These are phyloP conservation scores for Trichogramma pretiosum DNA, from an alignment of 1,140 invertebrate genomes.

Conservation along the genomic window DNA sequence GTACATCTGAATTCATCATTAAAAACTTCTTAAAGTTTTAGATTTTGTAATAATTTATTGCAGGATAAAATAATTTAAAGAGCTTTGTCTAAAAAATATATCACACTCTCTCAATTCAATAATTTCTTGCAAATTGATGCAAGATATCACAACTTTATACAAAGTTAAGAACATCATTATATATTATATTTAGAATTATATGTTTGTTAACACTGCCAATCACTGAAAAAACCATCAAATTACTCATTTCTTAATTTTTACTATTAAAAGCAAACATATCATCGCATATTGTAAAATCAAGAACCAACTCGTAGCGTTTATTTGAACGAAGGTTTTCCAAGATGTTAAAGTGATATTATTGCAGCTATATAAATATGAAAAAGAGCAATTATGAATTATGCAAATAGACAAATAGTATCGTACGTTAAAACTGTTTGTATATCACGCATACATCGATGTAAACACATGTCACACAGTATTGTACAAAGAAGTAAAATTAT, in stretches of 20 bases:
- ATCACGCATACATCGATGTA: constrained; percentile 28
- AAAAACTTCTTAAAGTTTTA: no score
- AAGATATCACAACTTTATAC: constrained; percentile 9
- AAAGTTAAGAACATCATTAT: constrained; percentile 11
- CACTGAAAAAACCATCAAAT: constrained; percentile 6
- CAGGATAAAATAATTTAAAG: no score
- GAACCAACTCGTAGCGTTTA: no score
- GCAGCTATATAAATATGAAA: constrained; percentile 18
- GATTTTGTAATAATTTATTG: no score
- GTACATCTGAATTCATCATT: no score
- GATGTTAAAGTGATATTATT: constrained; percentile 3
- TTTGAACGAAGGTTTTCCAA: no score
- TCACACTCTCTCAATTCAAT: no score
- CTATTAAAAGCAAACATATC: constrained; percentile 21
- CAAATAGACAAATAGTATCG: constrained; percentile 15
- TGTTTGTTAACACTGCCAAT: constrained; percentile 9
- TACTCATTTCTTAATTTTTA: constrained; percentile 18
- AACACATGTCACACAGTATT: constrained; percentile 29
- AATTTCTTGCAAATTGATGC: constrained; percentile 9
- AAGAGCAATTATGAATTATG: constrained; percentile 16
- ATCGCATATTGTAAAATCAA: no score
- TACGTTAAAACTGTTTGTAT: constrained; percentile 24
- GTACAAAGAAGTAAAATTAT: constrained; percentile 30
- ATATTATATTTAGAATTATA: constrained; percentile 8
- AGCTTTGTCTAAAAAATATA: no score